phyloP scores from a whole-genome alignment of 2,888 invertebrate genomes.

The Drosophila phalerata region DNA sequence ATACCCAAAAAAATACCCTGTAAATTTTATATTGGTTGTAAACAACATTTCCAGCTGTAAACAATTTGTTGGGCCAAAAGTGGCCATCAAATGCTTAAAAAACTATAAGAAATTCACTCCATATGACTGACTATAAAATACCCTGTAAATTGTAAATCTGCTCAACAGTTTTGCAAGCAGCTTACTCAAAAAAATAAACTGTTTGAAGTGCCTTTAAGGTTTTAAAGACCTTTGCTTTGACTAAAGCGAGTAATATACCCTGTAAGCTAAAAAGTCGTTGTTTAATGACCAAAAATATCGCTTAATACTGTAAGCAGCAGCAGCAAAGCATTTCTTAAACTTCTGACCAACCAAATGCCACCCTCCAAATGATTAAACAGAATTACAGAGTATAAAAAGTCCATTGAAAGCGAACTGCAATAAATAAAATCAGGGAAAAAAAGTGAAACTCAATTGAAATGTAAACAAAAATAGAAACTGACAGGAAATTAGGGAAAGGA shows the following conservation, averaged over 20 bases:
- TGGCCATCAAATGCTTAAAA: not conserved
- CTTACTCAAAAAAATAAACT: not conserved
- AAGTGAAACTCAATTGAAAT: constrained; percentile 53
- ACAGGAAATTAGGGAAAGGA: constrained; percentile 26
- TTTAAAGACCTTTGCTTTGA: not conserved
- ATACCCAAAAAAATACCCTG: constrained; percentile 7
- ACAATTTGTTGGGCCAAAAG: not conserved
- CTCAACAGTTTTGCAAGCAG: not conserved
- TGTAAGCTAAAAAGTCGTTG: not conserved
- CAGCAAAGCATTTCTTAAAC: not conserved
- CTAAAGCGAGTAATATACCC: constrained; percentile 2
- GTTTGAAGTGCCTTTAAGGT: not conserved
- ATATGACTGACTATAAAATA: not conserved
- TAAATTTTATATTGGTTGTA: not conserved
- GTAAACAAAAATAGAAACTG: constrained; percentile 15
- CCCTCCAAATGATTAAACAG: not conserved
- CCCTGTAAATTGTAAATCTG: not conserved
- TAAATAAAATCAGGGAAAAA: constrained; percentile 55
- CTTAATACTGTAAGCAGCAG: no score
- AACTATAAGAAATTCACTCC: not conserved
- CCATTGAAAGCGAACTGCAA: constrained; percentile 44
- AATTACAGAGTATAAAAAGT: constrained; percentile 25
- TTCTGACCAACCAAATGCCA: no score
- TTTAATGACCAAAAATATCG: not conserved
- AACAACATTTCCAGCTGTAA: not conserved